Evolutionary conservation across 2,888 invertebrate species (phyloP), one percentile per base, ranked within the genome.

Genomic region (Exephanes ischioxanthus): DNA sequence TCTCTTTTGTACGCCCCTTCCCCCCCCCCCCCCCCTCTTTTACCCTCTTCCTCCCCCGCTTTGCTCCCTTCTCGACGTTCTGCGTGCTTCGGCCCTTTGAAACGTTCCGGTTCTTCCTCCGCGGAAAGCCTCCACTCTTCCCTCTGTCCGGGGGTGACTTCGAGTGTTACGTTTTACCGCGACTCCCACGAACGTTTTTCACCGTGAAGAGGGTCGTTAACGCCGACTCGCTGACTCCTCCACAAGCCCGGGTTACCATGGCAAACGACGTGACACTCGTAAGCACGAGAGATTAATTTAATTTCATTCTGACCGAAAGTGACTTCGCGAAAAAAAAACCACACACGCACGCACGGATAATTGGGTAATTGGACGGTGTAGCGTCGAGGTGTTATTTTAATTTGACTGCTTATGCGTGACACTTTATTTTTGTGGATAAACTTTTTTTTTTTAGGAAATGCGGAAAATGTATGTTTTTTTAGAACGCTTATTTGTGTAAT

Each of bases 201-300:
- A 79, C 37, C 63, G 33, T 63, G 71, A 79, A 79, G 55, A 78
- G 78, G 68, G 53, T 78, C 67, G 33, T 78, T 78, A 70, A 68
- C 61, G 19, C n/a, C 75, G 45, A 41, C 53, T 80, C 53, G 22
- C 26, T 26, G 7, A 5, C 37, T 73, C 61, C 61, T 33, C 58
- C 41, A 41, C 58, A 30, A 45, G 26, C 16, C 9, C 22, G 37
- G 70, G 70, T 73, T 75, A 68, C 72, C 79, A 79, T 70, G 70
- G 61, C 53, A 63, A 79, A 79, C 37, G 75, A 75, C 45, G 73
- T 19, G 58, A 58, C 58, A 58, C 68, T 79, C 48, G 58, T 58
- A 26, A 61, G 33, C 19, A 33, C 22, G 3, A n/a, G 55, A 66
- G 19, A 79, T 79, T 79, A 71, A 79, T 79, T 63, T n/a, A 48